Percentiles rank a stretch among this genome's conserved stretches.
Conservation (phyloP, 2,113 vertebrate genomes). For the Ranitomeya imitator region DNA sequence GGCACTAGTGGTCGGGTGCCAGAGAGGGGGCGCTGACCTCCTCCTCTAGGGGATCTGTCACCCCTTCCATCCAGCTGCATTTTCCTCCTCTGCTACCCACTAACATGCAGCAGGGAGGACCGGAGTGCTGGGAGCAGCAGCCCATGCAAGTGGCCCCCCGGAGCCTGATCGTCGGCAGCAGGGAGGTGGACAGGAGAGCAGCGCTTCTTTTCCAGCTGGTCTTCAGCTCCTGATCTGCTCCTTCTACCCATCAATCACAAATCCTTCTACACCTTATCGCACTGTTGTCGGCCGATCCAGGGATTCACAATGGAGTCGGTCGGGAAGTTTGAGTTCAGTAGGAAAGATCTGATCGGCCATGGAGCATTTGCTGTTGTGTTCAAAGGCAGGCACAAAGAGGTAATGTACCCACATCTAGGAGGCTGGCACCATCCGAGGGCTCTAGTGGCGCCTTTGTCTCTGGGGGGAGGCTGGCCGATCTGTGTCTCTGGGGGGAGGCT, state of each 20-base stretch:
- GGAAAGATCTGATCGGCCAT: constrained; percentile 92
- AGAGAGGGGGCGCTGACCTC: constrained; percentile 43
- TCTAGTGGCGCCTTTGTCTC: neutral
- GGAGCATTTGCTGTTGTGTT: constrained; percentile 97
- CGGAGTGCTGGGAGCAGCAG: constrained; percentile 69
- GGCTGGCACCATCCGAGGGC: neutral
- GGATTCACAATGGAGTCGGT: constrained; percentile 75
- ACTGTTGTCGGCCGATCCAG: neutral
- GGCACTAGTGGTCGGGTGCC: constrained; percentile 13
- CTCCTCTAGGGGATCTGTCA: constrained; percentile 25
- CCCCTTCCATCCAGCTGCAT: neutral
- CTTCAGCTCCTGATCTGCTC: constrained; percentile 56
- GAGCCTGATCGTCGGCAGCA: constrained; percentile 65
- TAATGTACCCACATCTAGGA: constrained; percentile 63
- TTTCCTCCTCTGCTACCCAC: constrained; percentile 36
- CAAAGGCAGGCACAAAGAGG: constrained; percentile 93
- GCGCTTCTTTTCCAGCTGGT: constrained; percentile 60
- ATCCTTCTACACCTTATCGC: neutral
- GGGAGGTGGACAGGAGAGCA: constrained; percentile 62
- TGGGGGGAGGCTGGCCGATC: neutral
- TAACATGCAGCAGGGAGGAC: constrained; percentile 64
- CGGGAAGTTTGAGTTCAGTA: constrained; percentile 93
- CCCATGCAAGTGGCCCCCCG: constrained; percentile 70
- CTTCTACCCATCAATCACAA: constrained; percentile 41
- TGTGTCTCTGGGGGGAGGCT: no score